These are phyloP conservation scores for Hippocampus abdominalis DNA, from an alignment of 2,113 vertebrate genomes.

Conservation along the genomic window DNA sequence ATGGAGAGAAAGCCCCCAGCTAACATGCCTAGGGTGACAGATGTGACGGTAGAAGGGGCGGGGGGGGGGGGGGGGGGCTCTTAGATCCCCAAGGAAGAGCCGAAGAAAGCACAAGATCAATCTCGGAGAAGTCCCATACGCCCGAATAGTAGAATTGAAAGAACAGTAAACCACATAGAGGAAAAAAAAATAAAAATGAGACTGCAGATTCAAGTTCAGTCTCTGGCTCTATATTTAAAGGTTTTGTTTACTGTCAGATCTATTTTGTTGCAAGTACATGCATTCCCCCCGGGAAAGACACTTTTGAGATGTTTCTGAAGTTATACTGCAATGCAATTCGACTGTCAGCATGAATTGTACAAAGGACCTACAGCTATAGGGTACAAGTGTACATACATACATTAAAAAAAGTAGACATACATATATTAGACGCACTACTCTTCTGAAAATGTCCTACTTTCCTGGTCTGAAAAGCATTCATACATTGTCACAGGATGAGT, in stretches of 20 bases:
- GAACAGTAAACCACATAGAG: constrained; percentile 38
- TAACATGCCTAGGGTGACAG: constrained; percentile 47
- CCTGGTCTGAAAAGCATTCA: not conserved
- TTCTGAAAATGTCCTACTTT: not conserved
- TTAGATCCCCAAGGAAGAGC: constrained; percentile 41
- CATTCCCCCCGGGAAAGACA: constrained; percentile 25
- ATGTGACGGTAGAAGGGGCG: constrained; percentile 11
- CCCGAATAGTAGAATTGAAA: constrained; percentile 46
- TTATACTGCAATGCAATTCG: not conserved
- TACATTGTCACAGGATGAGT: not conserved
- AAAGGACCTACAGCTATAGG: not conserved
- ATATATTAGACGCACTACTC: not conserved
- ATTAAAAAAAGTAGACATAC: not conserved
- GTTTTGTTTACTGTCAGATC: constrained; percentile 20
- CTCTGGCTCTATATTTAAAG: constrained; percentile 23
- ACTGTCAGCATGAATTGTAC: not conserved
- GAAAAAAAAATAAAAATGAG: constrained; percentile 24
- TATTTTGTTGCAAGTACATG: constrained; percentile 25
- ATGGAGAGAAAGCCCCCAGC: constrained; percentile 49
- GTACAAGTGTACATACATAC: not conserved
- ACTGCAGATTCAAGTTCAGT: constrained; percentile 24
- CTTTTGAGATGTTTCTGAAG: not conserved
- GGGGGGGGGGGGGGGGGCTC: constrained; percentile 9
- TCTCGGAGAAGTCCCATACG: constrained; percentile 52
- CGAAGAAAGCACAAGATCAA: constrained; percentile 50